Evolutionary conservation across 2,113 vertebrate species (phyloP).

Genomic region (Micronycteris hirsuta): DNA sequence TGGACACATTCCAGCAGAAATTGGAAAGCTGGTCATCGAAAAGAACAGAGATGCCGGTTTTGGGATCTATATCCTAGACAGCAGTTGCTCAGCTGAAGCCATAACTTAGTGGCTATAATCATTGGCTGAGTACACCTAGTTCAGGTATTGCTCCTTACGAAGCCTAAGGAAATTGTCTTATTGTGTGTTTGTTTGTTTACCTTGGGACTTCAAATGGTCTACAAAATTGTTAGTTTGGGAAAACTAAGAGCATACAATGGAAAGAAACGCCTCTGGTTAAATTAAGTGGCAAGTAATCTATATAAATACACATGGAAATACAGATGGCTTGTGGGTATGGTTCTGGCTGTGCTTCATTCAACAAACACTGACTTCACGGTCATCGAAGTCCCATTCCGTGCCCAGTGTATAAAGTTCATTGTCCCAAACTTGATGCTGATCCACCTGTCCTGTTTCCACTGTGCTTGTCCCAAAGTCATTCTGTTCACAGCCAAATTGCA

Average conservation of each 20-base stretch:
- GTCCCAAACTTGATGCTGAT: neutral
- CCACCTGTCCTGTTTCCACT: neutral
- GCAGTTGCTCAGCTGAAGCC: neutral
- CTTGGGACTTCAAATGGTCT: neutral
- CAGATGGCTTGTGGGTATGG: neutral
- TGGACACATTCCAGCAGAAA: neutral
- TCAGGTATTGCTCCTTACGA: neutral
- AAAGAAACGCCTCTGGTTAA: neutral
- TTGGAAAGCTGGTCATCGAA: neutral
- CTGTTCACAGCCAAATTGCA: neutral
- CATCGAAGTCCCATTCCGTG: neutral
- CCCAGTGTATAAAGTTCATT: neutral
- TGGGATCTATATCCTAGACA: neutral
- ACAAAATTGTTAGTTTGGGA: neutral
- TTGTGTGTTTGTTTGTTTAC: neutral
- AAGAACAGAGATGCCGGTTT: neutral
- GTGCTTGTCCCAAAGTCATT: neutral
- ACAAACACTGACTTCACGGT: neutral
- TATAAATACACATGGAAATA: neutral
- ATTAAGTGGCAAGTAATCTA: neutral
- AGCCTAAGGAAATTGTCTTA: neutral
- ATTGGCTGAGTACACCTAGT: neutral
- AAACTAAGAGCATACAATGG: neutral
- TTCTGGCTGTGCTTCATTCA: neutral
- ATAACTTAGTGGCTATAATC: neutral